Evolutionary conservation across 2,888 invertebrate species (phyloP).

Genomic region (Andrena dorsata): DNA sequence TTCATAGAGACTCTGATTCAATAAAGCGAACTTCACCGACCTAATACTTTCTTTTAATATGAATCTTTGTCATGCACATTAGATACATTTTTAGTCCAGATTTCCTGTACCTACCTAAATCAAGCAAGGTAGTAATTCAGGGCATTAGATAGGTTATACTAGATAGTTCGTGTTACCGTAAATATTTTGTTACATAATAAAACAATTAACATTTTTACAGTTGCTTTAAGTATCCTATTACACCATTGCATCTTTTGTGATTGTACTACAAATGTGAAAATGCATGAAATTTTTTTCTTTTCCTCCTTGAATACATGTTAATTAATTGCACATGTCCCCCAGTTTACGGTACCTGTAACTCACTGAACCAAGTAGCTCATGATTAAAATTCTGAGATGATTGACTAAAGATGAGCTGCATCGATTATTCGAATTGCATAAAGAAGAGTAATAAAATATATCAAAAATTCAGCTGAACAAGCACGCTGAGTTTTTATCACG

Average conservation of each 20-base stretch:
- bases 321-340: too few relatives aligned
- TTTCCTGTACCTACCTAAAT: not conserved
- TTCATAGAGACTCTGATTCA: too few relatives aligned
- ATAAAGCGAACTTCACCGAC: too few relatives aligned
- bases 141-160: not conserved
- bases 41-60: not conserved
- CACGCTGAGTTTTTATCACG: not conserved
- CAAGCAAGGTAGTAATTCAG: not conserved
- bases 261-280: too few relatives aligned
- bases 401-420: not conserved
- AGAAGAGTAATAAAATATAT: conserved; percentile 1
- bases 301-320: too few relatives aligned
- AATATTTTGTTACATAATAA: too few relatives aligned
- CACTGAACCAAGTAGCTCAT: not conserved
- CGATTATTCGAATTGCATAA: not conserved
- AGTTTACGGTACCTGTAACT: too few relatives aligned
- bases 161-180: too few relatives aligned
- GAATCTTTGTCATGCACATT: not conserved
- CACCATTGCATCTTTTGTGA: too few relatives aligned
- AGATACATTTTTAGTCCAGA: not conserved
- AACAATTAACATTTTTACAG: too few relatives aligned
- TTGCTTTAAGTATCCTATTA: too few relatives aligned
- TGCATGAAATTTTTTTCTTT: too few relatives aligned
- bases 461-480: not conserved
- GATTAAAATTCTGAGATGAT: not conserved